Evolutionary conservation across 2,797 vertebrate genomes (phyloP), one percentile per base, ranked within the genome.

Genomic region (Emydoidea blandingii): DNA sequence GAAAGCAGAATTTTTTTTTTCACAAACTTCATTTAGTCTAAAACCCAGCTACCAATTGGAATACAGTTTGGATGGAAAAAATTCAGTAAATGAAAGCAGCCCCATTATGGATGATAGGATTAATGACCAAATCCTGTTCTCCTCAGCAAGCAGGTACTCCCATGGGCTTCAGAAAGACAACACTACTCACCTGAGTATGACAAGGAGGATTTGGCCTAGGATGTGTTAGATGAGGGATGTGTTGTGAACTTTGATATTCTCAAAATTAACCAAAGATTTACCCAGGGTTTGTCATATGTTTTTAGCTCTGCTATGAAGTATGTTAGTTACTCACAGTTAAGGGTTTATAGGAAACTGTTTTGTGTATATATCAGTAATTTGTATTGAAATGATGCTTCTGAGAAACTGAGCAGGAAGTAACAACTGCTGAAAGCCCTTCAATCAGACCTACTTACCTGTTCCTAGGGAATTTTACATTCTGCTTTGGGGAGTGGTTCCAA

Each of bases 401-500:
- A 47, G 23, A 47, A 29, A 6, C 44, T 29, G 16, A 84, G 31
- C 50, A 83, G 15, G 31, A 57, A 72, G 82, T 57, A 88, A 85
- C 1, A 29, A 2, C 3, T 41, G 2, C n/a, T 81, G 11, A 2
- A 4, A 0, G 0, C 5, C 85, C 79, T 47, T 92, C 76, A 72
- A 79, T 5, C 0, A 1, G 37, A 12, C 37, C 1, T 72, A 62
- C 41, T 79, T 44, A 4, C 1, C 8, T 23, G 2, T 12, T 86
- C 0, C 53, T 49, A 79, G 84, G 37, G 56, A 59, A 27, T 56
- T 91, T 59, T 34, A 72, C 47, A n/a, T 95, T 94, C 81, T 44
- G 44, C 11, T 59, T 56, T 83, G 89, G 16, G 27, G 37, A 53
- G 12, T 56, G 3, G 10, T 81, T 2, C 37, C 9, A 4, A 54